Percentiles rank a stretch among this genome's conserved stretches.
Conservation (phyloP, 2,797 vertebrate genomes). For the Crenuchus spilurus region DNA sequence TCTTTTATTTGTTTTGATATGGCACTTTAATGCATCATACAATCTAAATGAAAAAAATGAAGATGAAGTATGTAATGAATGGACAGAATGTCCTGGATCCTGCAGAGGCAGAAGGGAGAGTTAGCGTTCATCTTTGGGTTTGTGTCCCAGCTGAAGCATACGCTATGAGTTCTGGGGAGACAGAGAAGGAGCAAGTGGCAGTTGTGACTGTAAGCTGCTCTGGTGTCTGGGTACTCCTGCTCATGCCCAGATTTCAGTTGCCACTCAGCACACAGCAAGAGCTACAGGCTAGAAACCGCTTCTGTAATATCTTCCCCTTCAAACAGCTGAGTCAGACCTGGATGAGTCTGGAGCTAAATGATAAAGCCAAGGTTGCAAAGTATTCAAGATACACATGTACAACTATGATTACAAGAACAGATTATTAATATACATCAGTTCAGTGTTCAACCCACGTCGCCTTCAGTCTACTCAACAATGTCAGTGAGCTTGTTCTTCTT, state of each 20-base stretch:
- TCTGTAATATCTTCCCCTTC: slow-evolving; percentile 5
- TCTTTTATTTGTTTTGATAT: no score
- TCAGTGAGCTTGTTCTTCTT: background rate
- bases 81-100: background rate
- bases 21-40: no score
- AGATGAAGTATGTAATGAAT: no score
- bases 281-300: slow-evolving; percentile 15
- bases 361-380: background rate
- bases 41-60: no score
- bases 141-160: background rate
- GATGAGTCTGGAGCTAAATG: background rate
- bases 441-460: background rate
- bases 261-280: slow-evolving; percentile 12
- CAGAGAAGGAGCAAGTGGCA: background rate
- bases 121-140: background rate
- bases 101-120: background rate
- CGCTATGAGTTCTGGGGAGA: background rate
- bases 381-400: background rate
- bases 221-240: background rate
- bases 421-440: background rate
- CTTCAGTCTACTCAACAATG: background rate
- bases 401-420: background rate
- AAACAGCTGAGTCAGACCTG: background rate
- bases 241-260: slow-evolving; percentile 7
- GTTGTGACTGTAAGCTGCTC: slow-evolving; percentile 13